Evolutionary conservation across 2,888 invertebrate species (phyloP), one percentile per base, ranked within the genome.

Genomic region (Tortrix viridana): DNA sequence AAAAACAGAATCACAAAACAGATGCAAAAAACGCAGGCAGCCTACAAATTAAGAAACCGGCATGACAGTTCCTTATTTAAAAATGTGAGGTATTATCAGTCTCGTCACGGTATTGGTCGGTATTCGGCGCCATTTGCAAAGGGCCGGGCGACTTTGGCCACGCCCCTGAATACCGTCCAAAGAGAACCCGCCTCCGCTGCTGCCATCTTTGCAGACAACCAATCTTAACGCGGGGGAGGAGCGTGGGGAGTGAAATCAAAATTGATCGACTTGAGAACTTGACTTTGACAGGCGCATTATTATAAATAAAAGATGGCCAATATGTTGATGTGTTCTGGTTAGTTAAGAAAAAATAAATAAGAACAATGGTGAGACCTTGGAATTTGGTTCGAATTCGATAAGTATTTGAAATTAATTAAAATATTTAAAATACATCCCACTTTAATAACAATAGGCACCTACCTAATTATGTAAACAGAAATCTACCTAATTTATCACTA

Each of bases 51-150:
- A 43, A 44, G 55, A 56, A 43, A n/a, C 32, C 43, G 53, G 43
- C 59, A 58, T 43, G 56, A 53, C 18, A 50, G 76, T 77, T 78
- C 76, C 75, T 65, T 66, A 71, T 75, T 78, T 65, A 75, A 79
- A 79, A 76, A 76, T 78, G 75, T 77, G 81, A 76, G 71, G 71
- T 67, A 71, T 69, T 69, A 73, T 77, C 80, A 58, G 57, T 58
- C 60, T 52, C 71, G 73, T 74, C 73, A 75, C 76, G 69, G 74
- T 73, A 90, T 90, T 91, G 90, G 90, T 77, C 63, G 84, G 84
- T 56, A 79, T 85, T 85, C 79, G 85, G 80, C 91, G 91, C 91
- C 91, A 92, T 92, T 91, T 90, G 88, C 77, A 87, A 89, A 87
- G 86, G 90, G 88, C 81, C 76, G 85, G 76, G 71, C 81, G 67